Evolutionary conservation across 2,113 vertebrate species (phyloP), one percentile per base, ranked within the genome.

Genomic region (Mugil cephalus): DNA sequence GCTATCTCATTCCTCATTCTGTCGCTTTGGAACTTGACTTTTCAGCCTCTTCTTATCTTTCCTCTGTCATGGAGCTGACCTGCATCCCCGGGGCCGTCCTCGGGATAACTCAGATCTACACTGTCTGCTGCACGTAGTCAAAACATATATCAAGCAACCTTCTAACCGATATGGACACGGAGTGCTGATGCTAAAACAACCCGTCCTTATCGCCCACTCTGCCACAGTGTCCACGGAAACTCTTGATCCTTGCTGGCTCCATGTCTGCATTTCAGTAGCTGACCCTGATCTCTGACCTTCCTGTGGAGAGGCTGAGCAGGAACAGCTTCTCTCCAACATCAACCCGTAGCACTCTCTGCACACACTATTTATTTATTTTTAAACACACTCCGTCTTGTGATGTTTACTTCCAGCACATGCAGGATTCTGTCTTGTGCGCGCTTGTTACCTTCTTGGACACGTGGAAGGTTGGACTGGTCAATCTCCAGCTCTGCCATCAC

Each of bases 401-500:
- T 30, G 2, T 30, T 30, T 30, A 30, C 24, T 38, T n/a, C 70
- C 54, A 48, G 24, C 4, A 43, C 10, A 36, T 59, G 48, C 6
- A 19, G 14, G 3, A 64, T 7, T 43, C 43, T 15, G 21, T 61
- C 12, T 8, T 12, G 34, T 69, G 45, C n/a, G 63, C 53, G 63
- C 19, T 15, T 15, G 14, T 75, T 88, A 95, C 94, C 94, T 86
- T 95, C 94, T 82, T 91, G 91, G 50, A 95, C 94, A 30, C 84
- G 85, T 34, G 93, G 93, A 65, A 95, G 89, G 77, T 92, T 89
- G 69, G 93, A 89, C 54, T 93, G 91, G 83, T 95, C 94, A 10
- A 94, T 90, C 77, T 93, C 91, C 85, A 94, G 82, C 78, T 94
- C 92, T 30, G 93, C 92, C 94, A 95, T 95, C 81, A 75, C 62